Evolutionary conservation across 1,140 invertebrate genomes (phyloP).

Genomic region (Zaprionus tsacasi): DNA sequence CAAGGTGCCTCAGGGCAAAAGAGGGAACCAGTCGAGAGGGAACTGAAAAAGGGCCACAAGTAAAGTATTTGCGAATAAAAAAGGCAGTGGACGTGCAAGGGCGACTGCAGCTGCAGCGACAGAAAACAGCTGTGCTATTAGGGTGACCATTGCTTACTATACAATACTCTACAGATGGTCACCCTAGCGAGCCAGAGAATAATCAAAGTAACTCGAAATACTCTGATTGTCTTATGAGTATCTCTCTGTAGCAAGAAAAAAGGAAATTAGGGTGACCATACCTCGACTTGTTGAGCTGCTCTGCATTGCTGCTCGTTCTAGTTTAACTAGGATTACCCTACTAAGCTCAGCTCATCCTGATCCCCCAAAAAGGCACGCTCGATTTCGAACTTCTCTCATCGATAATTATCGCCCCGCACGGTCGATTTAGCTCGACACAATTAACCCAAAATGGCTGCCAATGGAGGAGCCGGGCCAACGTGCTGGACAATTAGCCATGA

Average conservation of each 20-base stretch:
- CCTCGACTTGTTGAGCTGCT: not conserved
- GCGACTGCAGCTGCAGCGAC: constrained; percentile 1
- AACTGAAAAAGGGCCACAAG: not conserved
- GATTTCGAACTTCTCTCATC: not conserved
- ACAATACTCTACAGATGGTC: no score
- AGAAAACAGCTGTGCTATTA: no score
- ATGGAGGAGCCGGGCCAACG: not conserved
- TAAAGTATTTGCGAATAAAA: constrained; percentile 37
- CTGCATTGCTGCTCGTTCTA: not conserved
- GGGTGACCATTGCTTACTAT: no score
- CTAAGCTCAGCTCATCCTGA: not conserved
- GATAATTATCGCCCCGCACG: constrained; percentile 2
- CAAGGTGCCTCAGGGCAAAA: not conserved
- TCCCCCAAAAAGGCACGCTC: not conserved
- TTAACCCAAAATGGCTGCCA: constrained; percentile 6
- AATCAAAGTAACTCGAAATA: no score
- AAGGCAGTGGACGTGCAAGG: not conserved
- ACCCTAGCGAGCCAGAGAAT: no score
- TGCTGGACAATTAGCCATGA: constrained; percentile 3
- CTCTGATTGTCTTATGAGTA: no score
- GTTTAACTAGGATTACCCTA: not conserved
- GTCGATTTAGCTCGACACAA: not conserved
- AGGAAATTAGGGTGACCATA: not conserved
- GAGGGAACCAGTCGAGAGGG: not conserved
- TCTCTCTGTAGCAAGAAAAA: not conserved